phyloP scores from a whole-genome alignment of 2,113 vertebrate genomes.

The Ginglymostoma cirratum region DNA sequence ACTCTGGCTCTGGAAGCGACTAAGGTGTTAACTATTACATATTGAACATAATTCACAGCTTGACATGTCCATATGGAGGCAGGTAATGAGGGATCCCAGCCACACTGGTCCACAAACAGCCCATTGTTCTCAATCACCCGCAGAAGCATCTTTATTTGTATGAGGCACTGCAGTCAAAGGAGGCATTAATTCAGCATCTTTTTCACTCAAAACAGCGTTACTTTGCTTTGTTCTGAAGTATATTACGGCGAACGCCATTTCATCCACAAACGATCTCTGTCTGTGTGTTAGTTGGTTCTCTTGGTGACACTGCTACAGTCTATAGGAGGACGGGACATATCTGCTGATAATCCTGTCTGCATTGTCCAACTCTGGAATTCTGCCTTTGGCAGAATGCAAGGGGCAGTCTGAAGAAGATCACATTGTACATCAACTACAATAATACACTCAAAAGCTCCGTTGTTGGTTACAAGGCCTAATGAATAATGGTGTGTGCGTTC shows the following conservation, averaged over 20 bases:
- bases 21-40: slow-evolving; percentile 11
- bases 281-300: background rate
- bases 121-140: background rate
- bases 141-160: background rate
- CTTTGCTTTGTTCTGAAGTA: background rate
- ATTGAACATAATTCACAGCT: background rate
- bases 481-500: no score
- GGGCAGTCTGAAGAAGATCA: no score
- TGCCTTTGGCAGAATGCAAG: background rate
- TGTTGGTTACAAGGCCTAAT: no score
- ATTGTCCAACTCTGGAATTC: background rate
- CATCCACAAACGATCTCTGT: background rate
- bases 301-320: background rate
- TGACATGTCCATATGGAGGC: background rate
- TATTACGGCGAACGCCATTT: background rate
- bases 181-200: background rate
- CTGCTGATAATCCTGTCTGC: background rate
- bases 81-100: background rate
- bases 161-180: background rate
- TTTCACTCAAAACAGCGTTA: background rate
- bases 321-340: background rate
- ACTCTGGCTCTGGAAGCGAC: background rate
- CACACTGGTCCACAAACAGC: background rate
- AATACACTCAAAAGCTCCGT: no score
- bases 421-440: no score